Evolutionary conservation across 2,797 vertebrate species (phyloP), one percentile per base, ranked within the genome.

Genomic region (Lemur catta): DNA sequence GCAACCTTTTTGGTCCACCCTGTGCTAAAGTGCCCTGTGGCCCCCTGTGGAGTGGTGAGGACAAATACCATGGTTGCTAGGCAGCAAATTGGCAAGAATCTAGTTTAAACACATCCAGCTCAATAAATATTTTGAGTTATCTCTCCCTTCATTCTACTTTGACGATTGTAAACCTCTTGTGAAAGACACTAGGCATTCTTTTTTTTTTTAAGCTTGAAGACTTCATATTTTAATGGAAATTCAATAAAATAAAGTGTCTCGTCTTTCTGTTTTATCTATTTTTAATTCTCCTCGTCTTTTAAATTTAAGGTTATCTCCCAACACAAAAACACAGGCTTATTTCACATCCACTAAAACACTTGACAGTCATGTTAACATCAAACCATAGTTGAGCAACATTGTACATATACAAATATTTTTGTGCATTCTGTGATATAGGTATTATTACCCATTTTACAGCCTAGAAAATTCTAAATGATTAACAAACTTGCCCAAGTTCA

Each of bases 51-150:
- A 26, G 43, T 43, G 71, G 28, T 50, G 22, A 72, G 46, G 89
- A 76, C 43, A 93, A 84, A 86, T 75, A 33, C 46, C 33, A 3
- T 63, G 41, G 88, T 92, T 97, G 94, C 96, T 92, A 93, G 43
- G 93, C 86, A 94, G 48, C 84, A 38, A 33, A 78, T 57, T 74
- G 71, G 28, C 63, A 87, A 33, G 78, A 75, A 52, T 65, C 48
- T 67, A 72, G 72, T 76, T 89, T 89, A 67, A 90, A 90, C 43
- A 82, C 69, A 17, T 59, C 55, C 20, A n/a, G 48, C 18, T 86
- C 41, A 57, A 84, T 61, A 80, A 84, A 82, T 48, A 79, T 79
- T 50, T 93, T 90, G 57, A 74, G 30, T 33, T 84, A 6, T 67
- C 28, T 84, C 75, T 80, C 69, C 24, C 12, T 26, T 26, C 4